Evolutionary conservation across 2,888 invertebrate genomes (phyloP).

Genomic region (Mythimna pallens): DNA sequence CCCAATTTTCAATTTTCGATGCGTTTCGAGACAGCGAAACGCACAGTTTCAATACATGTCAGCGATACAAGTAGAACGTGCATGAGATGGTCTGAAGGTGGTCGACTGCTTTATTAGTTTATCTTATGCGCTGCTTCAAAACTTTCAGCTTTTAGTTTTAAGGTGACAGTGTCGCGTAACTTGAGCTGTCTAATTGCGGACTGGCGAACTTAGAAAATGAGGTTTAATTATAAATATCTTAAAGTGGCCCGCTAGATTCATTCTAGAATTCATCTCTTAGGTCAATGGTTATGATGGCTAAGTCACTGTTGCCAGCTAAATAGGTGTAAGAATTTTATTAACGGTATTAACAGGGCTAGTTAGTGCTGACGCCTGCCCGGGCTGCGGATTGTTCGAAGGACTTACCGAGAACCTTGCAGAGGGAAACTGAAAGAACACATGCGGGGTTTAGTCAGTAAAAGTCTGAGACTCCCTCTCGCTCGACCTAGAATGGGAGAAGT

Average conservation of each 20-base stretch:
- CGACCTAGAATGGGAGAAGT: too few species aligned
- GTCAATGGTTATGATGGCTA: background rate
- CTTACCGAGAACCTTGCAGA: too few species aligned
- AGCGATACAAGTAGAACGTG: background rate
- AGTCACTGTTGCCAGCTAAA: background rate
- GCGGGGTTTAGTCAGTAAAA: too few species aligned
- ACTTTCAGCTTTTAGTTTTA: constrained; percentile 1
- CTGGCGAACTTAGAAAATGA: background rate
- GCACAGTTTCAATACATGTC: constrained; percentile 6
- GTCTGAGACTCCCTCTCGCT: too few species aligned
- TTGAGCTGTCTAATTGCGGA: constrained; percentile 7
- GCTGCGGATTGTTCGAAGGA: too few species aligned
- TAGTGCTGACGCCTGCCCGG: too few species aligned
- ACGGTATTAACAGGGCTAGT: too few species aligned
- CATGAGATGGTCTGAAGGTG: background rate
- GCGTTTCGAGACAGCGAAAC: background rate
- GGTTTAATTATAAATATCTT: background rate
- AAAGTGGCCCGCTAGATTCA: background rate
- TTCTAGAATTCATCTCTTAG: background rate
- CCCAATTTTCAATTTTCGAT: background rate
- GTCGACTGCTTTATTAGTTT: constrained; percentile 7
- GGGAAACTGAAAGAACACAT: too few species aligned
- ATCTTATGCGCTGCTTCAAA: background rate
- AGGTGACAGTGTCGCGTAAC: constrained; percentile 2
- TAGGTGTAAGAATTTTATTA: too few species aligned